Percentiles rank a stretch among this genome's conserved stretches.
These are phyloP conservation scores for Hemitrygon akajei DNA, from an alignment of 2,797 vertebrate species.

Conservation along the genomic window DNA sequence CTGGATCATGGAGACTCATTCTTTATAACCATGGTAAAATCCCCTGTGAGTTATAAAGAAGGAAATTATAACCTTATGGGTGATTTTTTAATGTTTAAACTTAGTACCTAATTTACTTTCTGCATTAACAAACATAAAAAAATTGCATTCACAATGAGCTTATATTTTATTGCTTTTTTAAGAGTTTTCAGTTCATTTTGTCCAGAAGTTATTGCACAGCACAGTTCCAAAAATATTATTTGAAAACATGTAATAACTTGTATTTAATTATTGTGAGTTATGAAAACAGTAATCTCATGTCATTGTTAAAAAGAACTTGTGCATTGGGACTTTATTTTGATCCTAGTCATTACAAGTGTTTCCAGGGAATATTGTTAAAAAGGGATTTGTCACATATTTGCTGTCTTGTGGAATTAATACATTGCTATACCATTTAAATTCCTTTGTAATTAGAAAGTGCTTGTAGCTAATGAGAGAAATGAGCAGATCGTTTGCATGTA, in stretches of 20 bases:
- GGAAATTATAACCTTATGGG: not conserved
- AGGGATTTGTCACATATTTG: slow-evolving; percentile 14
- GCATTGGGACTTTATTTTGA: not conserved
- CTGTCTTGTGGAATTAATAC: slow-evolving; percentile 18
- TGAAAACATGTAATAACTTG: not conserved
- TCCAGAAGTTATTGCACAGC: not conserved
- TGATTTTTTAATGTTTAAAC: not conserved
- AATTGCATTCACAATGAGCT: not conserved
- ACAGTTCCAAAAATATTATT: not conserved
- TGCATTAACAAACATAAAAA: not conserved
- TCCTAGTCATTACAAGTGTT: not conserved
- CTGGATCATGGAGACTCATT: not conserved
- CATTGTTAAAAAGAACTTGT: not conserved
- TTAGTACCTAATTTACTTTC: not conserved
- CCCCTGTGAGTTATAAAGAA: not conserved
- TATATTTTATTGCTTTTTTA: not conserved
- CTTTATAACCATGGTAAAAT: not conserved
- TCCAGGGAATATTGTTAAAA: not conserved
- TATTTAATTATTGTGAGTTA: not conserved
- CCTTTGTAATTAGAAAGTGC: slow-evolving; percentile 31
- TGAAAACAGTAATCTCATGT: not conserved
- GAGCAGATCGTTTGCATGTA: slow-evolving; percentile 29
- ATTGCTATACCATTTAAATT: slow-evolving; percentile 24
- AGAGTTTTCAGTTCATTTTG: not conserved
- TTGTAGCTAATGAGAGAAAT: slow-evolving; percentile 36